phyloP scores from a whole-genome alignment of 2,888 invertebrate species.

The Hemithea aestivaria region DNA sequence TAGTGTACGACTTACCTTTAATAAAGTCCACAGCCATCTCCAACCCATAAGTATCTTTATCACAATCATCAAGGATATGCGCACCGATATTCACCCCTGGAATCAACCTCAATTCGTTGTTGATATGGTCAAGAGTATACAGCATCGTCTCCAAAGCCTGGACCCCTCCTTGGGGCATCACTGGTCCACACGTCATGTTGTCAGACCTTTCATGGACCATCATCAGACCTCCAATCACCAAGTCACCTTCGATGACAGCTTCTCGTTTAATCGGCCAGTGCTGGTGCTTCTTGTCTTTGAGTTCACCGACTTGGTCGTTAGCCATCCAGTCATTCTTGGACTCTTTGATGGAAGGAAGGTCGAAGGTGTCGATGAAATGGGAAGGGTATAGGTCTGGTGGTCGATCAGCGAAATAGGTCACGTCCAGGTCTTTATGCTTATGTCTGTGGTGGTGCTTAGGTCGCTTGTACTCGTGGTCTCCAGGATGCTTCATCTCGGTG shows the following conservation, averaged over 20 bases:
- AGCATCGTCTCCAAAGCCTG: constrained; percentile 96
- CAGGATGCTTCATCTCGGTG: constrained; percentile 55
- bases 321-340: constrained; percentile 59
- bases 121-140: constrained; percentile 91
- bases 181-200: constrained; percentile 91
- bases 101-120: constrained; percentile 81
- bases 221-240: constrained; percentile 94
- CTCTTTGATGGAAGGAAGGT: constrained; percentile 39
- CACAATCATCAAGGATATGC: constrained; percentile 95
- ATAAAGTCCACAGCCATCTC: constrained; percentile 98
- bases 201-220: constrained; percentile 95
- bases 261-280: constrained; percentile 92
- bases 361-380: constrained; percentile 40
- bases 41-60: constrained; percentile 96
- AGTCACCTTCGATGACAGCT: constrained; percentile 91
- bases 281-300: constrained; percentile 60
- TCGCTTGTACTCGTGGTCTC: constrained; percentile 28
- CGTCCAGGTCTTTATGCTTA: constrained; percentile 53
- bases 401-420: constrained; percentile 34
- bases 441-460: constrained; percentile 58
- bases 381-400: constrained; percentile 39
- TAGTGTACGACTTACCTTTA: constrained; percentile 94
- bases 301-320: constrained; percentile 59
- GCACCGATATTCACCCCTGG: constrained; percentile 91
- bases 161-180: constrained; percentile 95